Evolutionary conservation across 1,140 invertebrate species (phyloP), one percentile per base, ranked within the genome.

Genomic region (Carposina sasakii): DNA sequence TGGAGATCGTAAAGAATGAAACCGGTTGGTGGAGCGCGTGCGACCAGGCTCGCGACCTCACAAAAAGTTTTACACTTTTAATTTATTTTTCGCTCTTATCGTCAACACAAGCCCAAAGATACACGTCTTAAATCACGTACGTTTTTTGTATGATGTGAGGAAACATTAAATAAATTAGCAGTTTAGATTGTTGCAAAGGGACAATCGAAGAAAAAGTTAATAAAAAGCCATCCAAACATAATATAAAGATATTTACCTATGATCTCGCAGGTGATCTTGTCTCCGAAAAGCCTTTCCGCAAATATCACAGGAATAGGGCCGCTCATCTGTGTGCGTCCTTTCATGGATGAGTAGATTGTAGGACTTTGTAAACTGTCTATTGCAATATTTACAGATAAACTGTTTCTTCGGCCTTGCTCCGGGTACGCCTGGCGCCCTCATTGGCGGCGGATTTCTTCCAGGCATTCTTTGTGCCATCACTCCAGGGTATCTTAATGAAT

Each of bases 301-400:
- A 48, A 98, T 96, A 67, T 98, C 96, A 76, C 97, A 98, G 0
- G 94, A 92, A 71, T 96, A 98, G 0, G 96, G 97, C 31, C 97
- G 82, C 81, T 98, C 97, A 71, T 98, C 95, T 0, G 97, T 98
- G 72, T 98, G 97, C 0, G 96, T 98, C 39, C 96, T 87, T 72
- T 97, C 96, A 76, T 98, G 96, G 24, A 98, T 98, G 34, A 98
- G 87, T 41, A 99, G 86, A 76, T 99, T 99, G 87, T 98, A 98
- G 30, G 94, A 96, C 77, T 98, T 98, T 33, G 96, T 98, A 75
- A 98, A 98, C 53, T 98, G 94, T 1, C 97, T 87, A 63, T 94
- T 91, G 85, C 97, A 98, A 75, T 93, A 98, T 76, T 96, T 95
- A 87, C 97, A 98, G 65, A 98, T 97, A 74, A 97, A 98, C 73